Conservation (phyloP, 2,888 invertebrate species). For the Papilio protenor region DNA sequence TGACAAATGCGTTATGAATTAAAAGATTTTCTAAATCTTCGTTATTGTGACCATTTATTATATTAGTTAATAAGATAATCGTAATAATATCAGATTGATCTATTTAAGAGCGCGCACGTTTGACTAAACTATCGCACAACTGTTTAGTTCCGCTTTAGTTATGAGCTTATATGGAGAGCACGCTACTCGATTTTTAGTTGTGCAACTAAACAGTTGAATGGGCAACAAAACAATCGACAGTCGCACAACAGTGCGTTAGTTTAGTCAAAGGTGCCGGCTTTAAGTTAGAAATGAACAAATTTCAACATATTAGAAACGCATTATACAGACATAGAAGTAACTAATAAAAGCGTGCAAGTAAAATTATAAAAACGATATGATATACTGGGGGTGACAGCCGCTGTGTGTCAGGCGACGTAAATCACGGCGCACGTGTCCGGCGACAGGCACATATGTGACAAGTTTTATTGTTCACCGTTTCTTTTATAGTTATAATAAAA, state of each 20-base stretch:
- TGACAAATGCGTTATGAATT: background rate
- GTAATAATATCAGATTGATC: too few relatives aligned
- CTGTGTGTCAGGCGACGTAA: background rate
- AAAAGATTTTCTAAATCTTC: background rate
- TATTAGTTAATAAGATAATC: too few relatives aligned
- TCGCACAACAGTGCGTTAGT: too few relatives aligned
- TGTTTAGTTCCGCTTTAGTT: too few relatives aligned
- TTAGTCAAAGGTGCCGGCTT: too few relatives aligned
- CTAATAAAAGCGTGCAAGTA: background rate
- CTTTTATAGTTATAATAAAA: constrained; percentile 11
- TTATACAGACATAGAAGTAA: background rate
- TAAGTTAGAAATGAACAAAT: background rate
- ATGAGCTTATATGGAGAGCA: too few relatives aligned
- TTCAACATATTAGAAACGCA: background rate
- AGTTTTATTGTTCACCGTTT: constrained; percentile 15
- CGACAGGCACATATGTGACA: constrained; percentile 12
- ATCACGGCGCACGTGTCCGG: constrained; percentile 1
- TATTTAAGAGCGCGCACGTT: too few relatives aligned
- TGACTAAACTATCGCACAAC: too few relatives aligned
- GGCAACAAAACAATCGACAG: too few relatives aligned
- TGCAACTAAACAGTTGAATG: too few relatives aligned
- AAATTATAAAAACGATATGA: constrained; percentile 6
- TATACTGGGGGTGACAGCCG: constrained; percentile 3
- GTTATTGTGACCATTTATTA: background rate
- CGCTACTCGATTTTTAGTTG: too few relatives aligned